Conservation (phyloP, 1,140 invertebrate species). For the Paramacrobiotus metropolitanus region DNA sequence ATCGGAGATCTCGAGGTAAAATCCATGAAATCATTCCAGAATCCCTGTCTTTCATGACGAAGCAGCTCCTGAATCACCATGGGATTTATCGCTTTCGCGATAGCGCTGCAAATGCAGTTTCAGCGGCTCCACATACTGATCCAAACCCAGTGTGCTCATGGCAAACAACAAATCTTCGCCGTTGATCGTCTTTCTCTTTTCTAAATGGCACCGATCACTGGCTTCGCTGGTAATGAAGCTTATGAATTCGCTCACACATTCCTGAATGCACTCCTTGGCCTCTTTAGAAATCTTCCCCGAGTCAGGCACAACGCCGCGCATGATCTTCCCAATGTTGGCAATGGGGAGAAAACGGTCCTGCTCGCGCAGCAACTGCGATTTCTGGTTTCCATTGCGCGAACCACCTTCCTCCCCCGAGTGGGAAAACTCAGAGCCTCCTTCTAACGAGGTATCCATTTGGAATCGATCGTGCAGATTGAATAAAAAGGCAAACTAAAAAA, state of each 20-base stretch:
- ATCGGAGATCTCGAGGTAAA: too few relatives aligned
- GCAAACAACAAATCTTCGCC: constrained; percentile 93
- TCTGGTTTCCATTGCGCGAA: too few relatives aligned
- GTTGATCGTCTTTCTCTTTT: constrained; percentile 97
- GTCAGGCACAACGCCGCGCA: constrained; percentile 90
- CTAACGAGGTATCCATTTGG: too few relatives aligned
- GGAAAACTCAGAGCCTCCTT: too few relatives aligned
- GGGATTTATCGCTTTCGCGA: too few relatives aligned
- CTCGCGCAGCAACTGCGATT: too few relatives aligned
- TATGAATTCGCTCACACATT: constrained; percentile 98
- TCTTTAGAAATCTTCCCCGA: constrained; percentile 98
- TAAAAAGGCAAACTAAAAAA: too few relatives aligned
- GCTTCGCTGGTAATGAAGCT: constrained; percentile 97
- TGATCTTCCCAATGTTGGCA: constrained; percentile 94
- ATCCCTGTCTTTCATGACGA: too few relatives aligned
- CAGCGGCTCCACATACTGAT: constrained; percentile 91
- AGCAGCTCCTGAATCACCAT: too few relatives aligned
- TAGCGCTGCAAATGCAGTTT: constrained; percentile 93
- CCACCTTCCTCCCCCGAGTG: too few relatives aligned
- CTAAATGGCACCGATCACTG: constrained; percentile 80
- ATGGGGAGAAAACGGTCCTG: constrained; percentile 91
- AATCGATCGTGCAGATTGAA: too few relatives aligned
- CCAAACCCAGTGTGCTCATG: constrained; percentile 87
- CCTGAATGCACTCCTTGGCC: constrained; percentile 94
- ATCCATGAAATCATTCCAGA: too few relatives aligned